Evolutionary conservation across 1,140 invertebrate genomes (phyloP), one percentile per base, ranked within the genome.

Genomic region (Drosophila suzukii): DNA sequence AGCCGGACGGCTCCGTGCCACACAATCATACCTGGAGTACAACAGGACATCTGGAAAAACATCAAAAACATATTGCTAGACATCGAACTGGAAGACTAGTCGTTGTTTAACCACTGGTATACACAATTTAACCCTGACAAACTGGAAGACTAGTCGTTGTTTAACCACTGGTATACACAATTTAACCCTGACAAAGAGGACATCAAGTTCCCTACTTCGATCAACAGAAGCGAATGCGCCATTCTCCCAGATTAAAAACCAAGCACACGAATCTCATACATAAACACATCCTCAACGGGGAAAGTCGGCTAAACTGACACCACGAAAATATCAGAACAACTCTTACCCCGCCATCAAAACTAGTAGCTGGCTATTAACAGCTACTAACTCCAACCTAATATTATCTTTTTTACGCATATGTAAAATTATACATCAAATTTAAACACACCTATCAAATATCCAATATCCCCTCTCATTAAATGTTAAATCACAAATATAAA

Each of bases 21-120:
- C 10, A 44, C 39, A 38, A 63, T 56, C 12, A 56, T 63, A 44
- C 61, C 53, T 38, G 53, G 32, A 63, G 46, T 49, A n/a, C 12
- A 49, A n/a, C 24, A 49, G 24, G 13, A 27, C 24, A 49, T n/a
- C 46, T 49, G 61, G 44, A 36, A 24, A 63, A 36, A 36, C 7
- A 55, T 63, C 17, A 44, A 36, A 56, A 34, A 56, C 10, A 56
- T 63, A 12, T 12, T 55, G 11, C 38, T 12, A 1, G 12, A 30
- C 24, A 49, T n/a, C 24, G 24, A 30, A 27, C 17, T 49, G 11
- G 24, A 49, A 30, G 13, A 49, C 24, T 30, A 13, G 13, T 49
- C 46, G 24, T 27, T 24, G 7, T 30, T 49, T 49, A 49, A 27
- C 46, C 46, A 49, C 24, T 49, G 13, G 46, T 49, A 49, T 27